Base-by-base conservation (phyloP, 1,140 invertebrate species). In the Hylaeus volcanicus region DNA sequence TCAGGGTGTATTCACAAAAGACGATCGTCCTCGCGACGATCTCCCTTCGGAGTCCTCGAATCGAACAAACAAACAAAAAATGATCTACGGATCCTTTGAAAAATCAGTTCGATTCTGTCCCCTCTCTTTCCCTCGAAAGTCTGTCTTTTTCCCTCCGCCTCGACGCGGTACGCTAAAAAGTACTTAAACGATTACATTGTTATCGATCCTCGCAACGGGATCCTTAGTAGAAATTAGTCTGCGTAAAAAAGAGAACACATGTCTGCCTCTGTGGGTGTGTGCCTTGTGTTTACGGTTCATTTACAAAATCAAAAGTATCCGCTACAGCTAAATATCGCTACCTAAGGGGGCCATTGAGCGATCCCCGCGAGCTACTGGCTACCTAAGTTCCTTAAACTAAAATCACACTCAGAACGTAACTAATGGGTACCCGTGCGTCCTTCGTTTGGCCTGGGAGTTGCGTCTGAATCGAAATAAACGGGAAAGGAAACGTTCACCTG, bases 361-460 rank as follows among this genome's bases (percentile, higher is more conserved):
- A 43, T 48, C 64, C 41, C 53, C 76, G 69, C 45, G 53, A 60
- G 39, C 76, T 85, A 81, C 85, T 86, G 72, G 48, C 74, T 83
- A 70, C 37, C 79, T 88, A 86, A 80, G 70, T 73, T 72, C 12
- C 84, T 89, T 89, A 82, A 88, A 85, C 88, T 92, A 92, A 91
- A 91, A 92, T 92, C 91, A 92, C 91, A 92, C 91, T 91, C 90
- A 89, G 90, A 91, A 92, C 85, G 84, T 89, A 91, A 90, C 77
- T 75, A 80, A 51, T 51, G 71, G 12, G 55, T 14, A 66, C 56
- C 60, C 58, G 74, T 66, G 83, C 41, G 74, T 41, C 51, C 48
- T 65, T 76, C 26, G 43, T 41, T 41, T 43, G 70, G 56, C 43
- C 68, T 58, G 58, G 3, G 6, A 26, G 26, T 26, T 9, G 8